A percentile compares a stretch with the other conserved stretches of the same genome.
Conservation (phyloP, 1,140 invertebrate genomes). For the Belonocnema kinseyi region DNA sequence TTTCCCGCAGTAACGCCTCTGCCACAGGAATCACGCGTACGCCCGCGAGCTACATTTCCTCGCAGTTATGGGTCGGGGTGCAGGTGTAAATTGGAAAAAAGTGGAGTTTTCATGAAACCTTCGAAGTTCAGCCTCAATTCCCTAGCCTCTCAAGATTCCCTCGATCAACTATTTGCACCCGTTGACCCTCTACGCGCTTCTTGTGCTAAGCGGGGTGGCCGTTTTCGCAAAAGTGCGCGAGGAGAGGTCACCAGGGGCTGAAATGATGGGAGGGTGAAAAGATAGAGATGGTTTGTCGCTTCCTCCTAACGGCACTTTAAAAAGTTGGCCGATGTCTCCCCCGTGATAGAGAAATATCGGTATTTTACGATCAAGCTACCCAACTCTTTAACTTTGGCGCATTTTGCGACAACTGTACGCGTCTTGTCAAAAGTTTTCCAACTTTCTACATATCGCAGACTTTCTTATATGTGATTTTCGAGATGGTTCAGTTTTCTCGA, state of each 20-base stretch:
- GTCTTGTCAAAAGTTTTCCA: conserved; percentile 22
- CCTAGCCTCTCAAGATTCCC: neutral
- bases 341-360: conserved; percentile 16
- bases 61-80: conserved; percentile 57
- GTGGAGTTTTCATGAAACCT: conserved; percentile 63
- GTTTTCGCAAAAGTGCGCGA: neutral
- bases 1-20: neutral
- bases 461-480: no score
- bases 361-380: conserved; percentile 4
- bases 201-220: neutral
- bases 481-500: no score
- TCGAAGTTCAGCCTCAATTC: conserved; percentile 36
- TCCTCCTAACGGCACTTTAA: conserved; percentile 26
- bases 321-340: conserved; percentile 27
- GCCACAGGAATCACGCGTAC: conserved; percentile 36
- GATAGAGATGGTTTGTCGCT: conserved; percentile 26
- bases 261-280: conserved; percentile 1
- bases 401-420: conserved; percentile 32
- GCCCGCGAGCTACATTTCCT: conserved; percentile 47
- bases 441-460: neutral
- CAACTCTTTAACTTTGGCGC: neutral
- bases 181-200: neutral
- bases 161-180: neutral
- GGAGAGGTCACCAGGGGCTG: conserved; percentile 12
- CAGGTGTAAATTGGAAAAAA: conserved; percentile 70